These are phyloP conservation scores for Enteromius afrohamiltoni DNA, from an alignment of 2,797 vertebrate species.

Conservation along the genomic window DNA sequence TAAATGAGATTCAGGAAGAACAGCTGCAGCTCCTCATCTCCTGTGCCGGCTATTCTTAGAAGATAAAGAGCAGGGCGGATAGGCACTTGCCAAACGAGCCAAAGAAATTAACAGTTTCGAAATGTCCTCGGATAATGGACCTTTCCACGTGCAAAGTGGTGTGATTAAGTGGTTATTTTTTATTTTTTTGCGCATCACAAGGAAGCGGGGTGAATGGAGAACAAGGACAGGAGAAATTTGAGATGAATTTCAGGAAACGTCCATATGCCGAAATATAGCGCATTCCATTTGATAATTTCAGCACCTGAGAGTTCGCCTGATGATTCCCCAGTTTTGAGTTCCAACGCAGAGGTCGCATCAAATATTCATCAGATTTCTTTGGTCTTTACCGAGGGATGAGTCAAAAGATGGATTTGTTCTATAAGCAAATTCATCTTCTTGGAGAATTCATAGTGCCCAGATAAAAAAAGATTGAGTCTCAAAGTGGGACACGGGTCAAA, in stretches of 20 bases:
- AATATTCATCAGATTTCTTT: conserved; percentile 50
- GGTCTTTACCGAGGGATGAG: conserved; percentile 26
- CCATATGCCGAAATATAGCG: neutral
- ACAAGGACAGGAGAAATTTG: conserved; percentile 20
- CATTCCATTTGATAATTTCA: conserved; percentile 38
- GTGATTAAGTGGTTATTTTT: conserved; percentile 38
- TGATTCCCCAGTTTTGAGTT: conserved; percentile 43
- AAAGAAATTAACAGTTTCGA: conserved; percentile 66
- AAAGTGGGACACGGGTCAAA: conserved; percentile 11
- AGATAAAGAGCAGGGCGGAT: conserved; percentile 61
- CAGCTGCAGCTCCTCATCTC: conserved; percentile 66
- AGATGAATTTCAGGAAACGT: conserved; percentile 20
- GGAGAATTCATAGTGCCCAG: neutral
- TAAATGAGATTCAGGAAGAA: conserved; percentile 68
- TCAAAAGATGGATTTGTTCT: conserved; percentile 43
- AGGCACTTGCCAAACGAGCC: conserved; percentile 60
- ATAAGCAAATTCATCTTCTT: conserved; percentile 32
- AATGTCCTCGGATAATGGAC: conserved; percentile 36
- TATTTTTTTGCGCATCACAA: neutral
- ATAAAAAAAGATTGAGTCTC: neutral
- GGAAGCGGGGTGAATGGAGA: neutral
- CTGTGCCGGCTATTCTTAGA: conserved; percentile 65
- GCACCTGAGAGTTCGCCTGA: conserved; percentile 44
- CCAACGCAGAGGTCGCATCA: conserved; percentile 25
- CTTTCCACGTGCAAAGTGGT: conserved; percentile 27